phyloP scores from a whole-genome alignment of 2,888 invertebrate genomes.

The Euspilapteryx auroguttella region DNA sequence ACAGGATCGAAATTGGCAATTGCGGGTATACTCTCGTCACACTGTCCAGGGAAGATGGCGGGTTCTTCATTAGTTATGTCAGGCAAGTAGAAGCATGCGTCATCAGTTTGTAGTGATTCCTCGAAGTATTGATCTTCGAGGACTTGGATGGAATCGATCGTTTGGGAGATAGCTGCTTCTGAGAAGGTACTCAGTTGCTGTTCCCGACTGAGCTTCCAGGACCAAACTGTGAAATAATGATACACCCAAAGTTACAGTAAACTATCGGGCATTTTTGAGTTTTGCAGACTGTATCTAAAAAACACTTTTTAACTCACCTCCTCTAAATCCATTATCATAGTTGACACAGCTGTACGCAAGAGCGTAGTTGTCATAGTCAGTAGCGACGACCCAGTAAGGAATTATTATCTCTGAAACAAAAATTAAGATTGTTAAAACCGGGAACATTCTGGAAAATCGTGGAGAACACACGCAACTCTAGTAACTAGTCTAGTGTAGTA shows the following conservation, averaged over 20 bases:
- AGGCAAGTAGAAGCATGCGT: conserved; percentile 25
- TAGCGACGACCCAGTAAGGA: conserved; percentile 58
- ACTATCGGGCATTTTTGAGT: too few species aligned
- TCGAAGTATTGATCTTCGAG: conserved; percentile 20
- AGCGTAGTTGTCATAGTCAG: conserved; percentile 65
- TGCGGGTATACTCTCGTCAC: conserved; percentile 18
- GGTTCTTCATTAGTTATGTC: conserved; percentile 12
- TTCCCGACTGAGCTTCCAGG: conserved; percentile 36
- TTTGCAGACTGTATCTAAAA: too few species aligned
- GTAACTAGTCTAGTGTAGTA: too few species aligned
- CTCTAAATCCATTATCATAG: conserved; percentile 30
- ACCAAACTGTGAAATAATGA: conserved; percentile 35
- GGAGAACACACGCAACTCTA: background rate
- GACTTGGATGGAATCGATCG: conserved; percentile 16
- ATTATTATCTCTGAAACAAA: background rate
- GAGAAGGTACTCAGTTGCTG: conserved; percentile 14
- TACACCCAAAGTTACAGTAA: too few species aligned
- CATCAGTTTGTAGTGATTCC: conserved; percentile 15
- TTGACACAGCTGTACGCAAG: conserved; percentile 66
- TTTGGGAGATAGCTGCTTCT: conserved; percentile 15
- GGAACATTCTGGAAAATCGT: too few species aligned
- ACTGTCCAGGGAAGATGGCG: conserved; percentile 22
- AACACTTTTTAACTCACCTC: conserved; percentile 34
- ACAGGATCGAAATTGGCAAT: conserved; percentile 10
- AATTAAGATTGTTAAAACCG: background rate